Conservation (phyloP, 2,888 invertebrate genomes). For the Lithophane socia region DNA sequence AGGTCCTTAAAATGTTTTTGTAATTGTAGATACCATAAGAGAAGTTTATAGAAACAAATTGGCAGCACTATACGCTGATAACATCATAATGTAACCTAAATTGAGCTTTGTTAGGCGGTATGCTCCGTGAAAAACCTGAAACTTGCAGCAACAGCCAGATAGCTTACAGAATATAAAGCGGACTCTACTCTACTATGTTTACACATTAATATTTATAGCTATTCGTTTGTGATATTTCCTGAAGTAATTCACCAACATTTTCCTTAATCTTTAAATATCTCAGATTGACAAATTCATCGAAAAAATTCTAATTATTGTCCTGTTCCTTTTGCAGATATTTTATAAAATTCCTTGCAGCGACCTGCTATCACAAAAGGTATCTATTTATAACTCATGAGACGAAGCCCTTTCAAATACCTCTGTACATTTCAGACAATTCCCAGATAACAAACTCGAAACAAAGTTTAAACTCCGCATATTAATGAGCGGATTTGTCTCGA, state of each 20-base stretch:
- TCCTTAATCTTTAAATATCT: conserved; percentile 24
- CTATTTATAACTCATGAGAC: conserved; percentile 61
- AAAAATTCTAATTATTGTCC: conserved; percentile 56
- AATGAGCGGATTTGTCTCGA: conserved; percentile 72
- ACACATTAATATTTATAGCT: not conserved
- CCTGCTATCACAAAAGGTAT: conserved; percentile 54
- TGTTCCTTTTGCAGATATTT: conserved; percentile 46
- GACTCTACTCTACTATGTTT: not conserved
- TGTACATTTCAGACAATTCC: conserved; percentile 63
- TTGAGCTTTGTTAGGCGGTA: conserved; percentile 14
- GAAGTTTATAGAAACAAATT: not conserved
- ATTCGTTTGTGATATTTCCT: not conserved
- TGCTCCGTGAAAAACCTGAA: conserved; percentile 15
- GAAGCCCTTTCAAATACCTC: conserved; percentile 60
- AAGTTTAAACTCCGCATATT: conserved; percentile 73
- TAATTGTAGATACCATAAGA: not conserved
- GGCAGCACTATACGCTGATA: conserved; percentile 6
- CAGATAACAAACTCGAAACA: conserved; percentile 66
- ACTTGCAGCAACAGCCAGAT: not conserved
- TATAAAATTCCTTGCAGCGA: conserved; percentile 51
- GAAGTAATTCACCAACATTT: not conserved
- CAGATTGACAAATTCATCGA: conserved; percentile 31
- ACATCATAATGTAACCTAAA: conserved; percentile 26
- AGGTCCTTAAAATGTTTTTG: not conserved
- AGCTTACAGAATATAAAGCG: conserved; percentile 28